Conservation (phyloP, 1,140 invertebrate genomes). For the Drosophila lacertosa region DNA sequence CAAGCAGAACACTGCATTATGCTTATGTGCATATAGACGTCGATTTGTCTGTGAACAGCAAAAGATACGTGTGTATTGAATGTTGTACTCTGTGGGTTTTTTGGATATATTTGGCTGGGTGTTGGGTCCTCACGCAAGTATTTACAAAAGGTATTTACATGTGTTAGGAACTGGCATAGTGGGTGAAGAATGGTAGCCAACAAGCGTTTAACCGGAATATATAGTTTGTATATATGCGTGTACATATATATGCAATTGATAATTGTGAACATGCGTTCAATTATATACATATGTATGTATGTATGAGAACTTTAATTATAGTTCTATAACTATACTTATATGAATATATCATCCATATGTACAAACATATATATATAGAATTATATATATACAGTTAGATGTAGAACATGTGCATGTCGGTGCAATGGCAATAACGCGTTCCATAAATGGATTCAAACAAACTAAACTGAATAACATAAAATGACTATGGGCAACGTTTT, state of each 20-base stretch:
- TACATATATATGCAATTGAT: slow-evolving; percentile 13
- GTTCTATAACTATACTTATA: not conserved
- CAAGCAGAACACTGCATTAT: slow-evolving; percentile 20
- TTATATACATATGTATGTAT: slow-evolving; percentile 2
- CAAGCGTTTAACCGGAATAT: slow-evolving; percentile 30
- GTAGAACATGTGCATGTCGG: slow-evolving; percentile 18
- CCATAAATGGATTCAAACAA: slow-evolving; percentile 7
- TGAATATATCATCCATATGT: not conserved
- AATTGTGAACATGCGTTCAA: slow-evolving; percentile 3
- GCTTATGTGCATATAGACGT: slow-evolving; percentile 26
- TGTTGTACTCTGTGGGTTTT: not conserved
- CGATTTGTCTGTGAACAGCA: not conserved
- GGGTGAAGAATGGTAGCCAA: slow-evolving; percentile 29
- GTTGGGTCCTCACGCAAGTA: not conserved
- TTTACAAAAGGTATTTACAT: slow-evolving; percentile 14
- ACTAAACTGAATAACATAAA: slow-evolving; percentile 6
- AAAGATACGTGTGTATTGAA: too few species aligned
- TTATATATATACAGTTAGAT: slow-evolving; percentile 1
- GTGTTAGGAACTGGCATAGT: slow-evolving; percentile 15
- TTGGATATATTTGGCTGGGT: not conserved
- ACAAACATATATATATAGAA: slow-evolving; percentile 1
- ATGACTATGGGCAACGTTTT: slow-evolving; percentile 3
- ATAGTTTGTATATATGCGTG: slow-evolving; percentile 14
- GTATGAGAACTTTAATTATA: not conserved
- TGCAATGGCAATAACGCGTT: slow-evolving; percentile 10